Percentiles rank a stretch among this genome's conserved stretches.
Conservation (phyloP, 2,888 invertebrate species). For the Crocallis elinguaria region DNA sequence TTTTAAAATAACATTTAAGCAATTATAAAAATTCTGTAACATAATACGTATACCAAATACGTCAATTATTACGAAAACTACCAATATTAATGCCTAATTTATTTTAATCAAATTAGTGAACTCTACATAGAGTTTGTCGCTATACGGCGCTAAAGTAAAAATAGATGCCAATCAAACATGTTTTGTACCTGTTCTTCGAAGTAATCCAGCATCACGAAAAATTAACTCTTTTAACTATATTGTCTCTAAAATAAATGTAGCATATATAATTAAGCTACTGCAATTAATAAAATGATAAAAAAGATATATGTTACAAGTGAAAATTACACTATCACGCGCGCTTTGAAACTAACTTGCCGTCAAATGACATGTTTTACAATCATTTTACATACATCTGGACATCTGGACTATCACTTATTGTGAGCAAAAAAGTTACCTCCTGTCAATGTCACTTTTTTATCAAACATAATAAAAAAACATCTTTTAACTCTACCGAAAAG, state of each 20-base stretch:
- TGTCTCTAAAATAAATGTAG: neutral
- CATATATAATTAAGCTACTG: neutral
- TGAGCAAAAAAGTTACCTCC: neutral
- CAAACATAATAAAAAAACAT: neutral
- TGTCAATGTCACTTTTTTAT: neutral
- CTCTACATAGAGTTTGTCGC: too few relatives aligned
- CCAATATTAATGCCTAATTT: too few relatives aligned
- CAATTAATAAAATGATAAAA: neutral
- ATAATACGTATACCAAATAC: too few relatives aligned
- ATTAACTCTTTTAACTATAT: neutral
- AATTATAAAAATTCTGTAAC: too few relatives aligned
- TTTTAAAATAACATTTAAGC: too few relatives aligned
- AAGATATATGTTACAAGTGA: too few relatives aligned
- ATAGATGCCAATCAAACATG: neutral
- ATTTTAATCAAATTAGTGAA: too few relatives aligned
- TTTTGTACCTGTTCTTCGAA: neutral
- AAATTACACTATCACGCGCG: too few relatives aligned
- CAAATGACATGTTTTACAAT: neutral
- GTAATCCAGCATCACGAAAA: neutral
- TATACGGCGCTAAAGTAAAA: neutral
- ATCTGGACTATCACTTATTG: neutral
- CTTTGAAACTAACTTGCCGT: too few relatives aligned
- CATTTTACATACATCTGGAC: too few relatives aligned
- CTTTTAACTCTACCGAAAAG: neutral
- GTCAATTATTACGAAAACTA: too few relatives aligned